Base-by-base conservation (phyloP, 2,113 vertebrate species). In the Ceyx melanurus region DNA sequence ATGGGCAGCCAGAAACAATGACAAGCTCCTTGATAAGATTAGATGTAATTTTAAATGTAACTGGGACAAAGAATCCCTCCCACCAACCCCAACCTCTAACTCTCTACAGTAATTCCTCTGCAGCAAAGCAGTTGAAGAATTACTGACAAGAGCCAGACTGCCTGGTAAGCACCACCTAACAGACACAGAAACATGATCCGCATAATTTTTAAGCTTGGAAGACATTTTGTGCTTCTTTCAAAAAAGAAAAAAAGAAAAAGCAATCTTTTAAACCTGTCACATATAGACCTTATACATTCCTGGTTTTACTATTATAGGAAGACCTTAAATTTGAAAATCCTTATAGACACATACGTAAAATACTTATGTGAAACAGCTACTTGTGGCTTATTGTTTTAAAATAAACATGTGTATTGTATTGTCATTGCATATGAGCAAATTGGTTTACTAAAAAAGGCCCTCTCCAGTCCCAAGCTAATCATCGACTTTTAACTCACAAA, bases 21-120 rank as follows among this genome's bases (percentile, higher is more conserved):
- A 96, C 90, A 10, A 97, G 97, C 67, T 96, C 95, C 97, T 97
- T 97, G 98, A 98, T 98, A 98, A 98, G 98, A 98, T 98, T 97
- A 97, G 98, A 98, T 96, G 97, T 97, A 97, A 97, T 97, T 98
- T 96, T 97, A 97, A 98, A 98, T 98, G 97, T 97, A 97, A 94
- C 42, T 28, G 93, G 94, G 97, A 98, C 96, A 98, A 98, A 97
- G 93, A 91, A 97, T 97, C 97, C 94, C 96, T 98, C 97, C 97
- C 95, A 92, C 94, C 82, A 82, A 51, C 86, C 95, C 89, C 95
- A 95, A 25, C 92, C 97, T 91, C 95, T 90, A 93, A 96, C 95
- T 97, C 95, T 97, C 94, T 95, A 95, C 96, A 96, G 96, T 97
- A 98, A 98, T 97, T 97, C 97, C 96, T 97, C 95, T 45, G 92